Evolutionary conservation across 2,888 invertebrate genomes (phyloP).

Genomic region (Thysanoteuthis rhombus): DNA sequence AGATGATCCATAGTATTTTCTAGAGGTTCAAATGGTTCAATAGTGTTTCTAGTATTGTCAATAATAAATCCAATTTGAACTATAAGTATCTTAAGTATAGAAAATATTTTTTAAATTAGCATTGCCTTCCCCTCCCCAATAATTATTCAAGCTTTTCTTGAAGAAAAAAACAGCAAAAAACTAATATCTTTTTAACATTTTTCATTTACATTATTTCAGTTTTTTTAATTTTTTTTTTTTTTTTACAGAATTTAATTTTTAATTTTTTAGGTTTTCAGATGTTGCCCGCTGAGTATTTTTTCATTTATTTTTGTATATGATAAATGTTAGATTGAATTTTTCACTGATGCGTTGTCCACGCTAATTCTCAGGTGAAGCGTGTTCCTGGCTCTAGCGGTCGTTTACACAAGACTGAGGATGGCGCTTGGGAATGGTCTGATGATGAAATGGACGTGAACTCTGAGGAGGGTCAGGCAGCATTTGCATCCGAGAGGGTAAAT

Average conservation of each 20-base stretch:
- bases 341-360: slow-evolving; percentile 14
- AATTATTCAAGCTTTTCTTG: too few relatives aligned
- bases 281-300: neutral
- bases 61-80: too few relatives aligned
- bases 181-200: neutral
- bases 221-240: too few relatives aligned
- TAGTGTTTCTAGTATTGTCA: too few relatives aligned
- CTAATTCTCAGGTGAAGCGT: slow-evolving; percentile 57
- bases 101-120: too few relatives aligned
- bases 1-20: too few relatives aligned
- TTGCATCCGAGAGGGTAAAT: slow-evolving; percentile 49
- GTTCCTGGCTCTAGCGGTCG: slow-evolving; percentile 67
- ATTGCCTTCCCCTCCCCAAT: too few relatives aligned
- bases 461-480: slow-evolving; percentile 52
- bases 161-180: neutral
- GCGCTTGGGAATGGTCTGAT: slow-evolving; percentile 98
- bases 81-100: too few relatives aligned
- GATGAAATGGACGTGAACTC: slow-evolving; percentile 77
- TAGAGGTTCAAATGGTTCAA: too few relatives aligned
- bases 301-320: neutral
- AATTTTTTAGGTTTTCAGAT: neutral
- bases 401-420: slow-evolving; percentile 84
- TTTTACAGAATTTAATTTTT: neutral
- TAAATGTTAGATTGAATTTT: neutral
- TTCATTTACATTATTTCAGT: neutral